These are phyloP conservation scores for Nasonia oneida DNA, from an alignment of 2,888 invertebrate genomes.

Conservation along the genomic window DNA sequence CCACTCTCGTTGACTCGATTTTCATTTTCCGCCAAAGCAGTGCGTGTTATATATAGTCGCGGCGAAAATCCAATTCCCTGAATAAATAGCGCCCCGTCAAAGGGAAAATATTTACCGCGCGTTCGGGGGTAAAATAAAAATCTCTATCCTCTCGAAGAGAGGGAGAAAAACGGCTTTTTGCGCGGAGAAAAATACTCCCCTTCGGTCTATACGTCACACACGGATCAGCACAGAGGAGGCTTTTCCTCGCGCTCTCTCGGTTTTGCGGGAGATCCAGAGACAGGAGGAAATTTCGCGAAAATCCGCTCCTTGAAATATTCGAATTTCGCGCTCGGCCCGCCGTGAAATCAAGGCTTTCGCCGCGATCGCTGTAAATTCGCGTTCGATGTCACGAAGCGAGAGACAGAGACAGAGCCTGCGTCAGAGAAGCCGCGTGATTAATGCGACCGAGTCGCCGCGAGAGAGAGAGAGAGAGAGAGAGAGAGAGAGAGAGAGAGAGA, in stretches of 20 bases:
- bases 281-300: background rate
- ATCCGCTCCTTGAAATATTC: slow-evolving; percentile 32
- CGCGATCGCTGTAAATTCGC: slow-evolving; percentile 70
- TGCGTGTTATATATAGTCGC: no score
- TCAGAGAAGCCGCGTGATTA: slow-evolving; percentile 67
- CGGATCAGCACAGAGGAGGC: background rate
- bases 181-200: slow-evolving; percentile 12
- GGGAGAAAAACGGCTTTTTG: background rate
- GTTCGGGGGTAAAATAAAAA: background rate
- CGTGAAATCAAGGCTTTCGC: slow-evolving; percentile 70
- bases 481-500: background rate
- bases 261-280: background rate
- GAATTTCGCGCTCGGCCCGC: slow-evolving; percentile 67
- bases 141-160: background rate
- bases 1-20: background rate
- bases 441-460: slow-evolving; percentile 66
- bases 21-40: background rate
- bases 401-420: slow-evolving; percentile 64
- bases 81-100: background rate
- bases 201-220: background rate
- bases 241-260: background rate
- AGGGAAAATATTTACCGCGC: slow-evolving; percentile 8
- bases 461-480: background rate
- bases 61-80: background rate
- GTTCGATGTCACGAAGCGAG: slow-evolving; percentile 71